Percentiles rank a stretch among this genome's conserved stretches.
These are phyloP conservation scores for Kryphioiulus occultus DNA, from an alignment of 2,888 invertebrate genomes.

Conservation along the genomic window DNA sequence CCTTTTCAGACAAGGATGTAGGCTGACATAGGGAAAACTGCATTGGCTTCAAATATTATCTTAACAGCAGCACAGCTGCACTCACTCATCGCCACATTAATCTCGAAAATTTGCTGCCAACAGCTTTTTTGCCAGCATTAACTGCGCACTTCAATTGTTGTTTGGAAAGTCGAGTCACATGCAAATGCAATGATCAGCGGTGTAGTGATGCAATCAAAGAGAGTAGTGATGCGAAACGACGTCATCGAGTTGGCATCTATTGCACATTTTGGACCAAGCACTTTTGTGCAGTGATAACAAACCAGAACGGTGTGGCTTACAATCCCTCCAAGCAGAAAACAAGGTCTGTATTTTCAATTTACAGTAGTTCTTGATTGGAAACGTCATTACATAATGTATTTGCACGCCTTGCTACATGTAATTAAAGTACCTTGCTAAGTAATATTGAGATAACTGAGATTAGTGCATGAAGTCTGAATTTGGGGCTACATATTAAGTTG, in stretches of 20 bases:
- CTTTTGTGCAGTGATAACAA: conserved; percentile 15
- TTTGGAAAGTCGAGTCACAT: not conserved
- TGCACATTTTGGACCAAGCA: not conserved
- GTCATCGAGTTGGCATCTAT: not conserved
- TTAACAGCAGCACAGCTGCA: not conserved
- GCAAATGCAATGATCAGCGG: not conserved
- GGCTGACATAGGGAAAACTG: not conserved
- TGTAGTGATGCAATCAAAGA: conserved; percentile 11
- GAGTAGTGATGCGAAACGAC: not conserved
- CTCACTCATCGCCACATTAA: conserved; percentile 30
- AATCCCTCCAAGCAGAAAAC: too few species aligned
- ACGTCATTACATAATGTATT: not conserved
- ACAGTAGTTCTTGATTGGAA: not conserved
- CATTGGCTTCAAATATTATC: conserved; percentile 14
- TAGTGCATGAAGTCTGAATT: too few species aligned
- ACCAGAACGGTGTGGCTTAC: not conserved
- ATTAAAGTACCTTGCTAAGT: too few species aligned
- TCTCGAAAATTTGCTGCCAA: not conserved
- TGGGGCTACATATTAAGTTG: not conserved
- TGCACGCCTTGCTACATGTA: not conserved
- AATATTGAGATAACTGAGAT: too few species aligned
- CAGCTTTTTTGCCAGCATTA: not conserved
- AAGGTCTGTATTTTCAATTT: not conserved
- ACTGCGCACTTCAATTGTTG: conserved; percentile 13
- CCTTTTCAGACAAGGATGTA: conserved; percentile 22